Evolutionary conservation across 2,797 vertebrate genomes (phyloP).

Genomic region (Aulostomus chinensis): DNA sequence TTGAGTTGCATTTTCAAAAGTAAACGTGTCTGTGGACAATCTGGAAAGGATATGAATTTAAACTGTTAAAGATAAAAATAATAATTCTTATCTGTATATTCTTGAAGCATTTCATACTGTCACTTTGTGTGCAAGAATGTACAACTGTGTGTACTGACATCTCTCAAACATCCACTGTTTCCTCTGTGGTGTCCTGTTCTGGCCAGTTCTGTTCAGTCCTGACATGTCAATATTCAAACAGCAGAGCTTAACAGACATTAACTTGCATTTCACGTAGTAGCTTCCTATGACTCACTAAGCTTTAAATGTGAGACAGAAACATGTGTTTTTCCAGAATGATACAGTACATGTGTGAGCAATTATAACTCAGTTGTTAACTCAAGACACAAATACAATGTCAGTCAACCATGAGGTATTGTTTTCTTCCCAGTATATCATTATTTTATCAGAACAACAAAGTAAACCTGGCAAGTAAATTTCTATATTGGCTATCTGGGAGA

Average conservation of each 20-base stretch:
- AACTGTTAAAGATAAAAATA: too few relatives aligned
- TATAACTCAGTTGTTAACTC: too few relatives aligned
- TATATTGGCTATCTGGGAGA: conserved; percentile 34
- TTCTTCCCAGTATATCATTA: conserved; percentile 7
- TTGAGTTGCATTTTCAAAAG: neutral
- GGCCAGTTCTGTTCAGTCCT: conserved; percentile 9
- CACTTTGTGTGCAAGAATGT: too few relatives aligned
- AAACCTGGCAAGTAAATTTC: conserved; percentile 39
- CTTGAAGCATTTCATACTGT: neutral
- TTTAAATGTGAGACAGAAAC: neutral
- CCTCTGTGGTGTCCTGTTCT: conserved; percentile 3
- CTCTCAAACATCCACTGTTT: conserved; percentile 6
- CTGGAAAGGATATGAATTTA: too few relatives aligned
- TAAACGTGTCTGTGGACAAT: neutral
- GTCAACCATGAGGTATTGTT: too few relatives aligned
- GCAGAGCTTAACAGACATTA: too few relatives aligned
- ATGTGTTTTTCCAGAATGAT: neutral
- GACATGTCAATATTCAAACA: too few relatives aligned
- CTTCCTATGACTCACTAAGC: too few relatives aligned
- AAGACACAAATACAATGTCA: too few relatives aligned
- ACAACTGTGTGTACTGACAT: too few relatives aligned
- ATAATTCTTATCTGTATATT: too few relatives aligned
- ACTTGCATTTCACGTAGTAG: too few relatives aligned
- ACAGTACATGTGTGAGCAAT: neutral
- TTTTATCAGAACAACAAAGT: conserved; percentile 26